Conservation (phyloP, 2,797 vertebrate genomes). For the Vultur gryphus region DNA sequence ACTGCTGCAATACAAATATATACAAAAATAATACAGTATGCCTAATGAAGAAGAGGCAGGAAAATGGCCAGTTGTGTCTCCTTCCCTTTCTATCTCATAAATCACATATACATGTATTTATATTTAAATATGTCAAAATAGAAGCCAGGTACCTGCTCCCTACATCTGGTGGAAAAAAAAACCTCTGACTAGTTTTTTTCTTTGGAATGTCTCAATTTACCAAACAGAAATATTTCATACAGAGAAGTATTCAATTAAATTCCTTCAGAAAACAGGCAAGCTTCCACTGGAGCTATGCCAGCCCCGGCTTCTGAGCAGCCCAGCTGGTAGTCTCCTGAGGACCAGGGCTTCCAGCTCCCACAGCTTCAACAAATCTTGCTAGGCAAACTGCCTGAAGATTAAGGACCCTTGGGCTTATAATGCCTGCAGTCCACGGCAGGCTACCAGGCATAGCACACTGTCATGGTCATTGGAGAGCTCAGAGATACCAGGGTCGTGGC, state of each 20-base stretch:
- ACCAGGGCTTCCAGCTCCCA: background rate
- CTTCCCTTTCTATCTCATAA: background rate
- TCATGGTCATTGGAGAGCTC: background rate
- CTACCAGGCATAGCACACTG: background rate
- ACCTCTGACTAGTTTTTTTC: background rate
- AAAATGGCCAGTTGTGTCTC: background rate
- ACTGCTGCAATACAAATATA: background rate
- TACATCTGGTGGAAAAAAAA: background rate
- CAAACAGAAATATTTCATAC: slow-evolving; percentile 26
- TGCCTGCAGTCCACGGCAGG: background rate
- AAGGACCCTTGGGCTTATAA: background rate
- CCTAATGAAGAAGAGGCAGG: background rate
- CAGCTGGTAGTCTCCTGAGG: slow-evolving; percentile 25
- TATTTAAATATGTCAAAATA: background rate
- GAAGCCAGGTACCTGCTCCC: slow-evolving; percentile 2
- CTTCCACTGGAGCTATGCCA: slow-evolving; percentile 32
- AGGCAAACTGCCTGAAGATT: background rate
- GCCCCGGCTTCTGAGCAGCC: background rate
- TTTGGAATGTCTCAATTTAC: slow-evolving; percentile 26
- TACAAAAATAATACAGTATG: background rate
- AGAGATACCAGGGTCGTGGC: background rate
- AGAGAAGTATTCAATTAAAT: slow-evolving; percentile 30
- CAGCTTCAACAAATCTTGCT: background rate
- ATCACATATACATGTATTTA: background rate
- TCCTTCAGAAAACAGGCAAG: slow-evolving; percentile 29